phyloP scores from a whole-genome alignment of 1,140 invertebrate species.

The Bombus turneri region DNA sequence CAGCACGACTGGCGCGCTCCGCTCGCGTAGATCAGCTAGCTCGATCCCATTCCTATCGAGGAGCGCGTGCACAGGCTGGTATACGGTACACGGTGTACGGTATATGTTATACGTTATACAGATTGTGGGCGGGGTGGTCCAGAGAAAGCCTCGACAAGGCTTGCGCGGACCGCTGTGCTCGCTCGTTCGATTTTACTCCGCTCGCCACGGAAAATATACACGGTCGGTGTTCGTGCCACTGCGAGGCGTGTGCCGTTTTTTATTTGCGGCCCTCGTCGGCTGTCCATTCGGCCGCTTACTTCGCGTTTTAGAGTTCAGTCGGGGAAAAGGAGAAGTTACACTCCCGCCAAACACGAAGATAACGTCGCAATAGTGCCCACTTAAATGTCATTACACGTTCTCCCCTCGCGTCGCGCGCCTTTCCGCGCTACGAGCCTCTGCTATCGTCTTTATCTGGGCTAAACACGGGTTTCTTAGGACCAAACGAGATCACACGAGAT shows the following conservation, averaged over 20 bases:
- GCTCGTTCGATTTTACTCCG: slow-evolving; percentile 43
- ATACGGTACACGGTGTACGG: slow-evolving; percentile 51
- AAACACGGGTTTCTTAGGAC: background rate
- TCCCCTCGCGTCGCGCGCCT: slow-evolving; percentile 12
- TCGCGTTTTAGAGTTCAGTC: slow-evolving; percentile 41
- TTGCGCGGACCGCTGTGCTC: slow-evolving; percentile 33
- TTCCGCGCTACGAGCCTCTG: too few relatives aligned
- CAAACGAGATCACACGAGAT: background rate
- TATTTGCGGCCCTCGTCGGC: slow-evolving; percentile 35
- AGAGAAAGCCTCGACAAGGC: slow-evolving; percentile 74
- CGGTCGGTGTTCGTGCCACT: slow-evolving; percentile 58
- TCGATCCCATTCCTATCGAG: slow-evolving; percentile 47
- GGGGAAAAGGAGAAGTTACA: slow-evolving; percentile 54
- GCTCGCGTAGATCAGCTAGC: background rate
- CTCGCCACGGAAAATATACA: slow-evolving; percentile 49
- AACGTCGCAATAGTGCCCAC: slow-evolving; percentile 65
- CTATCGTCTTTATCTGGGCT: background rate
- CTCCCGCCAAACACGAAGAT: slow-evolving; percentile 51
- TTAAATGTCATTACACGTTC: slow-evolving; percentile 68
- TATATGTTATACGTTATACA: slow-evolving; percentile 49
- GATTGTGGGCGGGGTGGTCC: slow-evolving; percentile 77
- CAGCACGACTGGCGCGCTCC: slow-evolving; percentile 3
- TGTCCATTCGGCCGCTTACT: slow-evolving; percentile 53
- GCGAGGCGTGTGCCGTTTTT: slow-evolving; percentile 74
- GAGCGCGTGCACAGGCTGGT: slow-evolving; percentile 22